A percentile compares a stretch with the other conserved stretches of the same genome.
Conservation (phyloP, 1,140 invertebrate species). For the Lanistes nyassanus region DNA sequence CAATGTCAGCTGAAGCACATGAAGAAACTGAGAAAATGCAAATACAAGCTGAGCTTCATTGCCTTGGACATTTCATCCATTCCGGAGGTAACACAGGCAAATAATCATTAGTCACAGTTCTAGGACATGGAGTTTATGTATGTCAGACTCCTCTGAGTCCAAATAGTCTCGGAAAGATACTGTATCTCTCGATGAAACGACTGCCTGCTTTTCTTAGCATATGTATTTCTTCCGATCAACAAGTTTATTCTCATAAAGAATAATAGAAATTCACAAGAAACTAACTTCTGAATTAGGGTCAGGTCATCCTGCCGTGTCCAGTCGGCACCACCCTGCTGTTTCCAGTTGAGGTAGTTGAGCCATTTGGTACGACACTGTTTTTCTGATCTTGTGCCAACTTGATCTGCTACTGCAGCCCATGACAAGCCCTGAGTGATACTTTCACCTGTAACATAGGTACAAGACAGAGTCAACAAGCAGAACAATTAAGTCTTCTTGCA, state of each 20-base stretch:
- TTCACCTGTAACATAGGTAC: constrained; percentile 49
- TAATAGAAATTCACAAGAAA: constrained; percentile 4
- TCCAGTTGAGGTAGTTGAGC: constrained; percentile 72
- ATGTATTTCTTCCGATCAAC: too few relatives aligned
- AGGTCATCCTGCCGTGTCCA: constrained; percentile 70
- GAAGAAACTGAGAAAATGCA: neutral
- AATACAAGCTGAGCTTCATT: neutral
- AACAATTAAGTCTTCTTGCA: neutral
- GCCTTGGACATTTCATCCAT: neutral
- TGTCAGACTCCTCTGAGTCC: too few relatives aligned
- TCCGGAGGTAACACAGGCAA: too few relatives aligned
- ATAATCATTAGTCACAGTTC: neutral
- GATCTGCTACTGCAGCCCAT: constrained; percentile 68
- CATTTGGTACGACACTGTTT: constrained; percentile 72
- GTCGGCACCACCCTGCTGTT: constrained; percentile 68
- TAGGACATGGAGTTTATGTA: too few relatives aligned
- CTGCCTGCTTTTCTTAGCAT: too few relatives aligned
- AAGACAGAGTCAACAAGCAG: neutral
- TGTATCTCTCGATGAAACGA: too few relatives aligned
- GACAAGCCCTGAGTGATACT: constrained; percentile 66
- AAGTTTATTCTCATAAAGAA: too few relatives aligned
- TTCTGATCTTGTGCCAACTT: constrained; percentile 69
- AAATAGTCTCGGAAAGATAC: too few relatives aligned
- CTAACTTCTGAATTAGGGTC: constrained; percentile 67
- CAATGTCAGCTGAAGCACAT: neutral